These are phyloP conservation scores for Tichodroma muraria DNA, from an alignment of 2,113 vertebrate genomes.

Conservation along the genomic window DNA sequence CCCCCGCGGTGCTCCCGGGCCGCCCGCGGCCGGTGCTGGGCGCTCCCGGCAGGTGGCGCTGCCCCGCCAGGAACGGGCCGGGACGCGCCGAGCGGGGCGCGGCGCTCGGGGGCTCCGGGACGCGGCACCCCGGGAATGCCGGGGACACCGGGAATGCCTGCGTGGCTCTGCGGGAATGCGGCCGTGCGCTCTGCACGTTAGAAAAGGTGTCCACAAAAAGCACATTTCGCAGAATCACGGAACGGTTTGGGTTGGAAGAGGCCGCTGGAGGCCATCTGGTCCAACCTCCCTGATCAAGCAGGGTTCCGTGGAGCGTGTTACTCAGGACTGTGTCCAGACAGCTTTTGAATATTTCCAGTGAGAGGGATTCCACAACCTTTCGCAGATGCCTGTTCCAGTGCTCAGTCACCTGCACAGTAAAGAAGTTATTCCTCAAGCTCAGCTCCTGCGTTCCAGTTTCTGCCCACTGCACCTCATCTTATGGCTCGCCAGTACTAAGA, in stretches of 20 bases:
- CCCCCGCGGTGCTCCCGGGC: background rate
- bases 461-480: background rate
- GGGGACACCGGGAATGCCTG: background rate
- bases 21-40: too few species aligned
- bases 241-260: background rate
- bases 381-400: background rate
- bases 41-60: slow-evolving; percentile 38
- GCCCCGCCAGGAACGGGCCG: background rate
- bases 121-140: background rate
- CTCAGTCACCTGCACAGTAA: background rate
- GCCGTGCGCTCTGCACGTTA: rapidly evolving
- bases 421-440: background rate
- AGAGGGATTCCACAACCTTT: background rate
- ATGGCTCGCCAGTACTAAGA: background rate
- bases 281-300: background rate
- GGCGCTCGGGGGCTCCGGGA: background rate
- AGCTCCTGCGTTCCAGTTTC: background rate
- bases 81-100: background rate
- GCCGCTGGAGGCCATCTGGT: background rate
- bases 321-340: background rate
- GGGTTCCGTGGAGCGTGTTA: too few species aligned
- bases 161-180: background rate
- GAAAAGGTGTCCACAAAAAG: background rate
- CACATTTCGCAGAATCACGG: background rate
- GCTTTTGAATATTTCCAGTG: background rate